Base-by-base conservation (phyloP, 92 coral and sea anemone species). In the Epizoanthus stellaris region DNA sequence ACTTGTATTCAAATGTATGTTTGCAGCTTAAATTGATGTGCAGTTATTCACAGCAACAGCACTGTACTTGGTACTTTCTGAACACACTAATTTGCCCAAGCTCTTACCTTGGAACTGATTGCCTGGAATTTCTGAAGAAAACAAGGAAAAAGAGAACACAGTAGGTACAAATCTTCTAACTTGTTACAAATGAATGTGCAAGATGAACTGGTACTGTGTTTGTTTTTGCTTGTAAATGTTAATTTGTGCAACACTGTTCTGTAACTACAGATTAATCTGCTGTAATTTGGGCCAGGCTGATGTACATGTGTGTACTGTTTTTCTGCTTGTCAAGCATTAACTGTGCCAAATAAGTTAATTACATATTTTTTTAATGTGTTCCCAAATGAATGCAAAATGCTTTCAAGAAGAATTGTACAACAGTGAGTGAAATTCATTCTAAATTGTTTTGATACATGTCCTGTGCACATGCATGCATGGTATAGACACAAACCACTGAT, bases 71-170 rank as follows among this genome's bases (percentile, higher is more conserved):
- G 14, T 68, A 68, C 1, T 13, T 68, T 68, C 52, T 34, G 52
- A 68, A 17, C 73, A 68, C 49, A 68, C 7, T 68, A 14, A 68
- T 12, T 79, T 12, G n/a, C 39, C 61, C 58, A 20, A 39, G 14
- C 14, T 52, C 83, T 64, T 79, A 79, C 83, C 83, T 79, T 70
- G 60, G 12, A 14, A 64, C 60, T 42, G 83, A 79, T 67, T 79
- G 83, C 83, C 72, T 79, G 72, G 83, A 62, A 79, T 10, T 79
- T 79, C 83, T 79, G 72, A 79, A 79, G 83, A 43, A 79, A 79
- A 63, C 73, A 79, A 79, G 83, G 82, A 43, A 79, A 79, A 63
- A 58, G 40, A 77, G 47, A 79, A 10, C 56, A 52, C 56, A 6
- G 56, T 52, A 9, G 13, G 56, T 62, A 79, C 38, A 63, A 79